Evolutionary conservation across 2,888 invertebrate genomes (phyloP), one percentile per base, ranked within the genome.

Genomic region (Cheilosia impressa): DNA sequence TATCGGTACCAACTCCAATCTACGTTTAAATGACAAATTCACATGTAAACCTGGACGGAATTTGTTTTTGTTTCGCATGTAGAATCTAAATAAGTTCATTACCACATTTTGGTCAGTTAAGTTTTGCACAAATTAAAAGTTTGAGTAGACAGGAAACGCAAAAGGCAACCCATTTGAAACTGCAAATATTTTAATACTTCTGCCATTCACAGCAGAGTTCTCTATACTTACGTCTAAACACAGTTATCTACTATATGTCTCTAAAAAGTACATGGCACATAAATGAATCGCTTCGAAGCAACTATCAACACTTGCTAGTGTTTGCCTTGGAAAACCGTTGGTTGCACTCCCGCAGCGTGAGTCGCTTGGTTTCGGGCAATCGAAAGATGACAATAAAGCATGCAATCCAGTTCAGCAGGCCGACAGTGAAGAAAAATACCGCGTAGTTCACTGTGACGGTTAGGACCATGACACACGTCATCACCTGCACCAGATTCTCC

Each of bases 361-460:
- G 63, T 31, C 83, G 84, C 24, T 88, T 89, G 9, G 92, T 92
- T 79, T 91, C 92, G 0, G 91, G 91, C 88, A 91, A 88, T 10
- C 88, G 80, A 82, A 90, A 89, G n/a, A 90, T 89, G 6, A 90
- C 89, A 34, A 89, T 68, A 31, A 90, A 43, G 0, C 90, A 91
- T 38, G 90, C 87, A 22, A 87, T 71, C 17, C 90, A 89, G 45
- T 90, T 89, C 3, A 92, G 41, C 0, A 87, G 73, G 0, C 91
- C 91, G 17, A 92, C 87, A 24, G 78, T 87, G 27, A 91, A 90
- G 73, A 91, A 91, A 71, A 92, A 89, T 2, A 84, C 63, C 0
- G 90, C 88, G 34, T 87, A 88, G 47, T 75, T 87, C 2, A 90
- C 62, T 31, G 69, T 87, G 38, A 88, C 84, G 17, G 88, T 87